Evolutionary conservation across 2,888 invertebrate genomes (phyloP), one percentile per base, ranked within the genome.

Genomic region (Drosophila demipolita): DNA sequence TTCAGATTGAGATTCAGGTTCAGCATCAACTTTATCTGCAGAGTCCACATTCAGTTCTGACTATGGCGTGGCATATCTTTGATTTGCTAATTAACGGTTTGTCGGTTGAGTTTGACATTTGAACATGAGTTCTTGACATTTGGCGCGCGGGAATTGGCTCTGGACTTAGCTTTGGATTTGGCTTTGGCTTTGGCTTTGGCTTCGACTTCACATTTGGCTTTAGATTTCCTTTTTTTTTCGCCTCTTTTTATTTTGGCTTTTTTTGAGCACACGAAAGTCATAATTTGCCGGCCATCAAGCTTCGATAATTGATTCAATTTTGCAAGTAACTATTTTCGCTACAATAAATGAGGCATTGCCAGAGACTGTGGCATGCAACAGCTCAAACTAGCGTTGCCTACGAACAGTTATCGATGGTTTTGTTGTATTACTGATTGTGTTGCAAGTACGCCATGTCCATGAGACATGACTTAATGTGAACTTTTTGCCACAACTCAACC

Each of bases 1-100:
- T 20, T 8, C 35, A 29, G 33, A 20, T 20, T 9, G 32, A 29
- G 33, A 23, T 20, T 48, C 38, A n/a, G 45, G 48, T 12, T 11
- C 66, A 42, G 49, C 57, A 52, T n/a, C 53, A 38, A 23, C 45
- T 45, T 45, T 17, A 29, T 35, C 40, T 49, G 36, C 23, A 23
- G 45, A 15, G 6, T 23, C 23, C 45, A 45, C 20, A 23, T 20
- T 23, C 45, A 45, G 45, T 48, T 63, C 57, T 57, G 65, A 60
- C 75, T 76, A 66, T 73, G 80, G 77, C 86, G 68, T 85, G 88
- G 86, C 84, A 87, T 85, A 83, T 86, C 85, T 88, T 85, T 85
- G 85, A 91, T 91, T 89, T 88, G 82, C 90, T 92, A 92, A 92
- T 92, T 92, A 92, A 90, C 91, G 91, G 92, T 91, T 91, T 91